A percentile compares a stretch with the other conserved stretches of the same genome.
Conservation (phyloP, 2,797 vertebrate genomes). For the Merluccius polli region DNA sequence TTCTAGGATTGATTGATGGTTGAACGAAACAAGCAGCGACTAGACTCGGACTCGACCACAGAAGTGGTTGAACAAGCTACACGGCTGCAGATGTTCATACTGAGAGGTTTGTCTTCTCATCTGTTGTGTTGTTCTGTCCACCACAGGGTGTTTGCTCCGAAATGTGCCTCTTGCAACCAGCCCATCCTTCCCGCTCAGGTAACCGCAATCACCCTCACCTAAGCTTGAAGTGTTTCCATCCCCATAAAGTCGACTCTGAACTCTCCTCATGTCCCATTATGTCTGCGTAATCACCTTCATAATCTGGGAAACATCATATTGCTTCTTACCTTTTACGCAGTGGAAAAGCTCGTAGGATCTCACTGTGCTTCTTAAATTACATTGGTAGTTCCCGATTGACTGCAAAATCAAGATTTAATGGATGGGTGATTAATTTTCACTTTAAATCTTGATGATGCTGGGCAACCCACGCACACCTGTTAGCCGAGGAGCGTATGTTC, state of each 20-base stretch:
- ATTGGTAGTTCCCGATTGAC: not conserved
- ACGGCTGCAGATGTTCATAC: not conserved
- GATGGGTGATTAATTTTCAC: not conserved
- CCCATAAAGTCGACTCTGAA: not conserved
- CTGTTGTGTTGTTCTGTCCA: conserved; percentile 7
- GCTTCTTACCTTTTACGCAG: no score
- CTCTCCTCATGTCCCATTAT: not conserved
- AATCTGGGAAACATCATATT: not conserved
- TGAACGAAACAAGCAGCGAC: not conserved
- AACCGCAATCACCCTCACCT: conserved; percentile 53
- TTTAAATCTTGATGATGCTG: not conserved
- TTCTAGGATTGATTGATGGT: not conserved
- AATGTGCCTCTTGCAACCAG: conserved; percentile 94
- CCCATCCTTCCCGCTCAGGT: conserved; percentile 98
- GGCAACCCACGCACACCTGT: not conserved
- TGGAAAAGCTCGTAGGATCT: not conserved
- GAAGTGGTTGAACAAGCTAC: no score
- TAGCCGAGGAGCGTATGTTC: not conserved
- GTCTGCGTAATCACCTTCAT: not conserved
- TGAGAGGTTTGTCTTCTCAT: not conserved
- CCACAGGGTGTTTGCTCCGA: conserved; percentile 94
- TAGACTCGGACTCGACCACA: no score
- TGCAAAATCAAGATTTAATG: not conserved
- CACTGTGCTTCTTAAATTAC: not conserved
- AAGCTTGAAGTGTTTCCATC: no score